phyloP scores from a whole-genome alignment of 2,113 vertebrate species.

The Thunnus maccoyii region DNA sequence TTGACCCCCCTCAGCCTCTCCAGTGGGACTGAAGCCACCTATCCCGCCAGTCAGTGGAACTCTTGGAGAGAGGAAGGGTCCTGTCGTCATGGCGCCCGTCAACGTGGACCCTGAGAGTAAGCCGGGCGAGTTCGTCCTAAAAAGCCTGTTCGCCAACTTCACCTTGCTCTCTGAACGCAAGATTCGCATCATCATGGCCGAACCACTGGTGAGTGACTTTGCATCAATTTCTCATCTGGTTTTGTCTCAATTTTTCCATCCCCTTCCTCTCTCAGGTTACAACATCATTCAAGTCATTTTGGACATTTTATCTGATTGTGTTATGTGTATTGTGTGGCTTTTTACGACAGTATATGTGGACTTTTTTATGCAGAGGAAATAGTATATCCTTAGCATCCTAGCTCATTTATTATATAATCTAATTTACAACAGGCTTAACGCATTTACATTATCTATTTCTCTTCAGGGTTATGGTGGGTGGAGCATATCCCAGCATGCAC shows the following conservation, averaged over 20 bases:
- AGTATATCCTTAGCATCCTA: background rate
- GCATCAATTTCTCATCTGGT: background rate
- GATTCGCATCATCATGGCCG: constrained; percentile 99
- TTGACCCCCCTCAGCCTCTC: constrained; percentile 87
- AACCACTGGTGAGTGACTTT: constrained; percentile 91
- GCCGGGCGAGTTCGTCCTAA: constrained; percentile 98
- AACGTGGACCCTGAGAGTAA: constrained; percentile 97
- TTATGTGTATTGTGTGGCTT: constrained; percentile 7
- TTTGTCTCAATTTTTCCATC: background rate
- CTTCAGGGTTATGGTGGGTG: too few species aligned
- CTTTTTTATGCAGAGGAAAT: background rate
- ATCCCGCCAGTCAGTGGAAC: constrained; percentile 88
- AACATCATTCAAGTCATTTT: background rate
- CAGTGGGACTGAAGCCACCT: constrained; percentile 92
- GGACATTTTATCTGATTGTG: constrained; percentile 2
- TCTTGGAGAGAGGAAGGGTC: constrained; percentile 92
- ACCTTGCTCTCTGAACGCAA: constrained; percentile 96
- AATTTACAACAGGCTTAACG: background rate
- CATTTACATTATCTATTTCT: background rate
- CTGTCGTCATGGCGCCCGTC: constrained; percentile 93
- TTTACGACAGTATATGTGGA: constrained; percentile 8
- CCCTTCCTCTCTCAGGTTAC: constrained; percentile 27
- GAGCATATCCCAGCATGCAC: background rate
- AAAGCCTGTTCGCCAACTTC: constrained; percentile 98
- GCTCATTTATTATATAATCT: background rate